phyloP scores from a whole-genome alignment of 53 echinoderm and acorn worm genomes.

The Temnopleurus reevesii region DNA sequence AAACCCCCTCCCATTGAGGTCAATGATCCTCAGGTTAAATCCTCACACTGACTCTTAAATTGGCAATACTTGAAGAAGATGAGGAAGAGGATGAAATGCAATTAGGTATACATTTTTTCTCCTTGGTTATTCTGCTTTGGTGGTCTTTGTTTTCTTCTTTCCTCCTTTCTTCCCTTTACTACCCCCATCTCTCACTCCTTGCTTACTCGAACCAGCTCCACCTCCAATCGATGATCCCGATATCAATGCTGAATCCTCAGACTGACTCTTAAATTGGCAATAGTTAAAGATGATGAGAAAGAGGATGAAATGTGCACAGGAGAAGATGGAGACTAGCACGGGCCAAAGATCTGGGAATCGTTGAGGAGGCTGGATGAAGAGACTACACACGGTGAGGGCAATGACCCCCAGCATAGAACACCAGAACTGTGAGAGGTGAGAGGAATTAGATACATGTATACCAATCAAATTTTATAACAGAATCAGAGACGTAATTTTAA shows the following conservation, averaged over 20 bases:
- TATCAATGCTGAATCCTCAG: background rate
- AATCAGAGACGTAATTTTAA: too few species aligned
- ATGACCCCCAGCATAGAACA: conserved; percentile 69
- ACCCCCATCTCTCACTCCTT: background rate
- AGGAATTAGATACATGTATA: too few species aligned
- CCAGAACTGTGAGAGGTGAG: conserved; percentile 63
- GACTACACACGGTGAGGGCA: conserved; percentile 60
- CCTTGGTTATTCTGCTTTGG: conserved; percentile 12
- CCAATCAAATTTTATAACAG: too few species aligned
- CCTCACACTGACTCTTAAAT: too few species aligned
- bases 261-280: conserved; percentile 64
- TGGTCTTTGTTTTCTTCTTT: conserved; percentile 34
- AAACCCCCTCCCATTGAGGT: too few species aligned
- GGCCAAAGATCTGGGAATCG: conserved; percentile 89
- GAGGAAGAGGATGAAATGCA: too few species aligned
- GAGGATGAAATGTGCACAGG: conserved; percentile 84
- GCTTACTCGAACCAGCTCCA: conserved; percentile 1
- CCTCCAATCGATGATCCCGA: background rate
- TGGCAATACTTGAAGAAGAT: too few species aligned
- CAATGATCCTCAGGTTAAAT: too few species aligned
- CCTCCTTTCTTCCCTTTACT: conserved; percentile 27
- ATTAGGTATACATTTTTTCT: too few species aligned
- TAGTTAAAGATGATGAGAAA: conserved; percentile 75
- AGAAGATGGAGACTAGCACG: conserved; percentile 78
- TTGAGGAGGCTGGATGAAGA: conserved; percentile 65